Evolutionary conservation across 2,113 vertebrate species (phyloP).

Genomic region (Ailuropoda melanoleuca): DNA sequence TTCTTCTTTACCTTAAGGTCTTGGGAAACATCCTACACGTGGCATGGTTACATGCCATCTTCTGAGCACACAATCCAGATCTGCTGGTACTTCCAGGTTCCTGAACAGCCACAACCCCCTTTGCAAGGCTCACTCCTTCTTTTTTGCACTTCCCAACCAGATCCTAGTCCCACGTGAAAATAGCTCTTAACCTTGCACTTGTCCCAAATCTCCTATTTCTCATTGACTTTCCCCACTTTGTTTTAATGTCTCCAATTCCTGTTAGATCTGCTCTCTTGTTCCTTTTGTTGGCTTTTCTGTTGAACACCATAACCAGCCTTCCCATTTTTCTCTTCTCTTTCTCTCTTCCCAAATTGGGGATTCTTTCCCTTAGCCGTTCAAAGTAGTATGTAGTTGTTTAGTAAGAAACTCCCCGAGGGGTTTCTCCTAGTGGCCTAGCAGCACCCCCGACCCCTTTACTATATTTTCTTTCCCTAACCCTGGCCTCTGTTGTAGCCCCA

Average conservation of each 20-base stretch:
- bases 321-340: neutral
- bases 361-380: neutral
- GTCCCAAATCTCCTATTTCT: neutral
- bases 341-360: neutral
- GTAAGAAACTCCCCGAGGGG: neutral
- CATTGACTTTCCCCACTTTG: neutral
- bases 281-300: neutral
- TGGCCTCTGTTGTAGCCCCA: neutral
- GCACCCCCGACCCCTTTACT: neutral
- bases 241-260: neutral
- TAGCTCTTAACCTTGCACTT: neutral
- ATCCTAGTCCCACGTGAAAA: neutral
- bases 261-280: neutral
- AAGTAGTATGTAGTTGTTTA: neutral
- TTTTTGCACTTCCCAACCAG: neutral
- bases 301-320: neutral
- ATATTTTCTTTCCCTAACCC: neutral
- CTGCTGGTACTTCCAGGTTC: neutral
- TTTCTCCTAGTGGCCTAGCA: neutral
- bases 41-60: neutral
- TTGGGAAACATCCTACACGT: neutral
- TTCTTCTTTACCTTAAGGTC: neutral
- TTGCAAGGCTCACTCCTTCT: neutral
- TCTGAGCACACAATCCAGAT: neutral
- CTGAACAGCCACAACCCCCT: neutral